phyloP scores from a whole-genome alignment of 2,113 vertebrate genomes.

The Vimba vimba region DNA sequence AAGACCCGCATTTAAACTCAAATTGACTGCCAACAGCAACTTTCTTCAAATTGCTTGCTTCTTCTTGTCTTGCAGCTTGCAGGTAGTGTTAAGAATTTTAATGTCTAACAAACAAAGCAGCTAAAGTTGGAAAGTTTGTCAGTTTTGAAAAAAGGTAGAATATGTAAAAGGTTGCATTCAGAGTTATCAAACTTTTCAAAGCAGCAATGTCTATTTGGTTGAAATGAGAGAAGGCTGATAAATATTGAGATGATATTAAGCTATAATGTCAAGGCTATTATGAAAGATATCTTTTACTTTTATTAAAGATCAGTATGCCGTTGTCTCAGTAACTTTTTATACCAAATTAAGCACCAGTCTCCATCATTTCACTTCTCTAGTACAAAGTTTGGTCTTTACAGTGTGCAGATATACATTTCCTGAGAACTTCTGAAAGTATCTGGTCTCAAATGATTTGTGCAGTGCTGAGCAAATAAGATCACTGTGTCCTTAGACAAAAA shows the following conservation, averaged over 20 bases:
- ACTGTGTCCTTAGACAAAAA: neutral
- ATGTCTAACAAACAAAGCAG: too few relatives aligned
- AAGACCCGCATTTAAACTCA: neutral
- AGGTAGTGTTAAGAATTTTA: neutral
- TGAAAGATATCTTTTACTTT: neutral
- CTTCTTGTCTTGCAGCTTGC: neutral
- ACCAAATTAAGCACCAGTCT: neutral
- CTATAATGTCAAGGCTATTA: neutral
- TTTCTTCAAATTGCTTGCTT: neutral
- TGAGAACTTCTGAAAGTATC: neutral
- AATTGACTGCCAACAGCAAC: neutral
- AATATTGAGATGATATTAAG: neutral
- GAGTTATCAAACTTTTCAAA: neutral
- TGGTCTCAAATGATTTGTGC: slow-evolving; percentile 12
- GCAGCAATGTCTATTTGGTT: neutral
- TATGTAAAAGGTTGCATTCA: too few relatives aligned
- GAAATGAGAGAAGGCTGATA: neutral
- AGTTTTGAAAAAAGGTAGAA: too few relatives aligned
- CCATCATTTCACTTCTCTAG: neutral
- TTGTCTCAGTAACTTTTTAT: neutral
- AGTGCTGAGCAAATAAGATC: slow-evolving; percentile 6
- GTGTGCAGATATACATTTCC: neutral
- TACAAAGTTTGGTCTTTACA: neutral
- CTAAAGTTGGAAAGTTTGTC: too few relatives aligned
- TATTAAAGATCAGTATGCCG: neutral